phyloP scores from a whole-genome alignment of 2,888 invertebrate species.

The Cryptophagus acutangulus region DNA sequence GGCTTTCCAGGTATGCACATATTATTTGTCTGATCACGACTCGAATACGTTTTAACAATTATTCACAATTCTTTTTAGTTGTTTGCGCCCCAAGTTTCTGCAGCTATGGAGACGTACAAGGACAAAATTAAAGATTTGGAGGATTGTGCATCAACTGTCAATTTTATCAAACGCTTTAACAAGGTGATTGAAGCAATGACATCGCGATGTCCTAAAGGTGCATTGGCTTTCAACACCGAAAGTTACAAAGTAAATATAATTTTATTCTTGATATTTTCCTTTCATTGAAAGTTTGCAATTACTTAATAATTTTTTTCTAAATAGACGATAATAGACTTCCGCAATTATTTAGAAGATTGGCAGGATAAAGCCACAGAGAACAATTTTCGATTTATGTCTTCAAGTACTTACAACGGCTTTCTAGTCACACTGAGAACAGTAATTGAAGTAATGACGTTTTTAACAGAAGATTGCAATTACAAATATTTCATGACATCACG shows the following conservation, averaged over 20 bases:
- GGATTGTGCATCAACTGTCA: neutral
- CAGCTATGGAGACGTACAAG: slow-evolving; percentile 4
- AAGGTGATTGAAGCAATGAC: neutral
- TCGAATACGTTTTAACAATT: neutral
- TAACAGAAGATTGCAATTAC: slow-evolving; percentile 1
- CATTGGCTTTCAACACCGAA: neutral
- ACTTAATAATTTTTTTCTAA: neutral
- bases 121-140: neutral
- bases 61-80: neutral
- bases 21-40: too few species aligned
- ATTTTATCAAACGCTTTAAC: neutral
- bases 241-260: slow-evolving; percentile 1
- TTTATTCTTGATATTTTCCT: too few species aligned
- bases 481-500: neutral
- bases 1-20: neutral
- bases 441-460: slow-evolving; percentile 1
- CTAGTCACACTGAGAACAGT: neutral
- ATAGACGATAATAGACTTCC: neutral
- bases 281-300: too few species aligned
- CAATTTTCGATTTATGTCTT: neutral
- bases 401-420: neutral
- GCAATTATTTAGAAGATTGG: neutral
- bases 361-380: neutral
- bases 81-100: neutral
- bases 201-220: neutral